Base-by-base conservation (phyloP, 2,888 invertebrate species). In the Chalcis sispes region DNA sequence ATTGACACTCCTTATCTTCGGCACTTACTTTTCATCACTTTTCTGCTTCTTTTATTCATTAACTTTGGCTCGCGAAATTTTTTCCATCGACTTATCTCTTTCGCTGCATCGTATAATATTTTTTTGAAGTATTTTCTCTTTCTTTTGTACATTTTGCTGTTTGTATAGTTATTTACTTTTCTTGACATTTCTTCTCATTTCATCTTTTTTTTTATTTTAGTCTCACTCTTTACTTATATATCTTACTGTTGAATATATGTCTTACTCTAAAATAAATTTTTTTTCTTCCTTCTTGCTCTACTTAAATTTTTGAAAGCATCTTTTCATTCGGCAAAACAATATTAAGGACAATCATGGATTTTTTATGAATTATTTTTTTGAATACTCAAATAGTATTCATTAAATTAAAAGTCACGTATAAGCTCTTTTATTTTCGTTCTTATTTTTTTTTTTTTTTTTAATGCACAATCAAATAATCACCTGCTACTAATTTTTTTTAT, bases 131-230 rank as follows among this genome's bases (percentile, higher is more conserved):
- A 15, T 15, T 13, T 8, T 13, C 42, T 15, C 42, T 13, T 42
- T 8, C 42, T 8, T 42, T 42, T 15, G 42, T 42, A 15, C 42
- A 42, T 42, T 42, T 42, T 42, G 42, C 42, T 15, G n/a, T 67
- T 25, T 42, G 7, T n/a, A n/a, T n/a, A n/a, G n/a, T 23, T 18
- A 32, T 50, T 48, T 62, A 4, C 32, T 50, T 52, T 65, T 65
- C 20, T 10, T 5, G 25, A 13, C 3, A 32, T 52, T 13, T 50
- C 32, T 23, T 29, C n/a, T 20, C 29, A 2, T 29, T 40, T 42
- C 25, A 25, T 25, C 25, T 23, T 61, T 15, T 40, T 59, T 29
- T 56, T 29, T 29, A 13, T 25, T 29, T 3, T 10, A 4, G 3
- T 13, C 10, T 3, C n/a, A 29, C n/a, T n/a, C 29, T 27, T 27